These are phyloP conservation scores for Vespertilio murinus DNA, from an alignment of 2,797 vertebrate species.

Conservation along the genomic window DNA sequence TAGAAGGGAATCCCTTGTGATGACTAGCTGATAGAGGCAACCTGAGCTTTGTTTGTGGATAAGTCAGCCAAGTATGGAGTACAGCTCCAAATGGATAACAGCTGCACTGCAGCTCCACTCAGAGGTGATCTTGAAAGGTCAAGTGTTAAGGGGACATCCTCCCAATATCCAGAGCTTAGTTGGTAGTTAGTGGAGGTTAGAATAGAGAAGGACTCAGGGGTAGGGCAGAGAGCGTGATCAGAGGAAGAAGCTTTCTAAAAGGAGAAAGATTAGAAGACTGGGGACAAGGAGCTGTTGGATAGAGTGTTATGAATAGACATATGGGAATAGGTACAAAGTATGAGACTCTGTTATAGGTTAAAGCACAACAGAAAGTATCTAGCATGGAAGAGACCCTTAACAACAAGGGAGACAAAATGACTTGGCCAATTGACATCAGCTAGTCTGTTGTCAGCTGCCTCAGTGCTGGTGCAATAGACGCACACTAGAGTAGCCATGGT, in stretches of 20 bases:
- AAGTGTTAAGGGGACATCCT: neutral
- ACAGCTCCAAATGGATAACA: neutral
- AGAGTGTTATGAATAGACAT: neutral
- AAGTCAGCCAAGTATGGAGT: neutral
- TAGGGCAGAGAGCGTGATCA: neutral
- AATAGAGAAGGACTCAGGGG: neutral
- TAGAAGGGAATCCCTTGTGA: neutral
- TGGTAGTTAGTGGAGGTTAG: neutral
- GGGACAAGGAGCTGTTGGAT: neutral
- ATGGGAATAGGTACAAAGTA: neutral
- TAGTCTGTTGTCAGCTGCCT: neutral
- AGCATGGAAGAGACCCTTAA: neutral
- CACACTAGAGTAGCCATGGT: fast-evolving
- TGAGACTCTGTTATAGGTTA: neutral
- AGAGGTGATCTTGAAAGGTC: neutral
- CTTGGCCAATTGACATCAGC: neutral
- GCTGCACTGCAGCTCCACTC: neutral
- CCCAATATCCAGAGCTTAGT: neutral
- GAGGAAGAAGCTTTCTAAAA: neutral
- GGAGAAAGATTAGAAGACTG: neutral
- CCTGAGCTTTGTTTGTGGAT: neutral
- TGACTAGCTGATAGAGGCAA: neutral
- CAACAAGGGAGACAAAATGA: neutral
- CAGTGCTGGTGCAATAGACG: neutral
- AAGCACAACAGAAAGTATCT: neutral